These are phyloP conservation scores for Drosophila ambigua DNA, from an alignment of 1,140 invertebrate genomes.

Conservation along the genomic window DNA sequence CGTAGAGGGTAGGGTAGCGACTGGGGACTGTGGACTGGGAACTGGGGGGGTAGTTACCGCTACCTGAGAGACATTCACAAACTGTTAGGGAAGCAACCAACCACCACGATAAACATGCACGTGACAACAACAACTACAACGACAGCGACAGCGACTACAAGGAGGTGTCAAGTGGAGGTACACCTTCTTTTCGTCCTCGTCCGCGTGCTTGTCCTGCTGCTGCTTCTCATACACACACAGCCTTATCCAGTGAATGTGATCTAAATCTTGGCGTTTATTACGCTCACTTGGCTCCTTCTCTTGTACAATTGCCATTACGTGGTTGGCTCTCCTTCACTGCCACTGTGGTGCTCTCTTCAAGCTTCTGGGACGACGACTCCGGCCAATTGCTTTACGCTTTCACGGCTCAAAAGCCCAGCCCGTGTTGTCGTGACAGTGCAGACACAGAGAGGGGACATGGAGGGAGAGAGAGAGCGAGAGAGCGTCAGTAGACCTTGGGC, in stretches of 20 bases:
- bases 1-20: too few relatives aligned
- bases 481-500: constrained; percentile 49
- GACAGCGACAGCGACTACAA: constrained; percentile 4
- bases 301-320: constrained; percentile 55
- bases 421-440: constrained; percentile 22
- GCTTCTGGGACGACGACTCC: neutral
- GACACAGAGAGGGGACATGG: constrained; percentile 12
- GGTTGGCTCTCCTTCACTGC: constrained; percentile 18
- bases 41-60: too few relatives aligned
- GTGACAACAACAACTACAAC: constrained; percentile 47
- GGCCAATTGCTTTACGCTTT: constrained; percentile 66
- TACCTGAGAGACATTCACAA: too few relatives aligned
- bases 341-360: constrained; percentile 9
- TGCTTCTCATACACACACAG: neutral
- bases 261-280: constrained; percentile 75
- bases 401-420: constrained; percentile 39
- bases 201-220: neutral
- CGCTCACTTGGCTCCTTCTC: constrained; percentile 68
- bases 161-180: constrained; percentile 10
- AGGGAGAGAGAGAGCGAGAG: neutral
- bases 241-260: constrained; percentile 44
- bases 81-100: constrained; percentile 3
- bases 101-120: constrained; percentile 48
- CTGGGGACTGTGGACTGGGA: too few relatives aligned
- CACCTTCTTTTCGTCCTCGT: neutral